A percentile compares a stretch with the other conserved stretches of the same genome.
phyloP scores from a whole-genome alignment of 2,888 invertebrate genomes.

The Drosophila mulleri region DNA sequence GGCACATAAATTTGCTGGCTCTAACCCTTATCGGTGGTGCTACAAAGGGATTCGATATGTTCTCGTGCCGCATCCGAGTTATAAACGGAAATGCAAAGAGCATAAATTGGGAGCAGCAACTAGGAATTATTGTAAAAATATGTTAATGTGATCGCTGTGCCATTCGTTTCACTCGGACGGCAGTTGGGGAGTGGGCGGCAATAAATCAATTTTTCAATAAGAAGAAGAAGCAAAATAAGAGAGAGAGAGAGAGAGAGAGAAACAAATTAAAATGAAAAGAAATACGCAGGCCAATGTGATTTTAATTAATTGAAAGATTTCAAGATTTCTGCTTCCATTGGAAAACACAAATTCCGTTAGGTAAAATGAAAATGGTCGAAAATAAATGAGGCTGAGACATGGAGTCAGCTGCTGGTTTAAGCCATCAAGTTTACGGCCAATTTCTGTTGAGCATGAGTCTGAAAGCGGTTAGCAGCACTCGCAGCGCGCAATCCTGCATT shows the following conservation, averaged over 20 bases:
- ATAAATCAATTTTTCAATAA: conserved; percentile 58
- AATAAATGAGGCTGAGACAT: background rate
- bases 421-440: conserved; percentile 54
- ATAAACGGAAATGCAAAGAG: conserved; percentile 41
- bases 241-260: no score
- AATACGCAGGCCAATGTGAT: conserved; percentile 11
- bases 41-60: conserved; percentile 5
- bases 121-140: conserved; percentile 49
- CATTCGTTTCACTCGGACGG: conserved; percentile 12
- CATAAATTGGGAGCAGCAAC: conserved; percentile 48
- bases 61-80: conserved; percentile 8
- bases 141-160: conserved; percentile 43
- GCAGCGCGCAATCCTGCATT: conserved; percentile 67
- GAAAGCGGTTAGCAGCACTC: conserved; percentile 9
- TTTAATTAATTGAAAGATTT: conserved; percentile 34
- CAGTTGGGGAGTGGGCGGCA: background rate
- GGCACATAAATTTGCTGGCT: background rate
- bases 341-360: background rate
- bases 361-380: conserved; percentile 24
- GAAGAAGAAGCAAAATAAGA: background rate
- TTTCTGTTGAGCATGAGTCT: conserved; percentile 29
- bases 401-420: conserved; percentile 37
- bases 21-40: background rate
- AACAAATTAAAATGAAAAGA: conserved; percentile 6
- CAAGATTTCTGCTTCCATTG: background rate